These are phyloP conservation scores for Cantharis lateralis DNA, from an alignment of 2,888 invertebrate genomes.

Conservation along the genomic window DNA sequence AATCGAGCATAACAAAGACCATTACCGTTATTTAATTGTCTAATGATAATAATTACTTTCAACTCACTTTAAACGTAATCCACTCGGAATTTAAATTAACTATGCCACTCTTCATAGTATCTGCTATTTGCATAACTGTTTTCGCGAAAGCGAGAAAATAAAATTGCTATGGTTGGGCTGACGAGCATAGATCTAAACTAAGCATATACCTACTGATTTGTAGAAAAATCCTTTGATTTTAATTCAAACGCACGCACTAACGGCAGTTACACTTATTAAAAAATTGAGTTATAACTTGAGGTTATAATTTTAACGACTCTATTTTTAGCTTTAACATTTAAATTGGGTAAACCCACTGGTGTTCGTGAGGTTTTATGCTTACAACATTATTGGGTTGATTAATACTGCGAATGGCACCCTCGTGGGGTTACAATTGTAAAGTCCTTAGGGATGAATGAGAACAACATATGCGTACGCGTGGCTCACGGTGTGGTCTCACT, in stretches of 20 bases:
- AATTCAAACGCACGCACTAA: background rate
- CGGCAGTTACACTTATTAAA: background rate
- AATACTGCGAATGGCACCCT: slow-evolving; percentile 40
- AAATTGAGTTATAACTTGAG: background rate
- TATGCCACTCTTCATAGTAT: background rate
- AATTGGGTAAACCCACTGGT: background rate
- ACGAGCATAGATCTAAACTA: background rate
- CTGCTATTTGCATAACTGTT: background rate
- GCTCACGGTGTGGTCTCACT: slow-evolving; percentile 42
- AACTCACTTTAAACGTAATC: background rate
- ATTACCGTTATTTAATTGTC: slow-evolving; percentile 27
- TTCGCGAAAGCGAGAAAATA: background rate
- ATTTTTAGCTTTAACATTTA: background rate
- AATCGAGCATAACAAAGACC: slow-evolving; percentile 31
- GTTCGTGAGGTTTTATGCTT: slow-evolving; percentile 20
- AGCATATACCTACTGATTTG: no score
- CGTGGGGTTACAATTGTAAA: slow-evolving; percentile 34
- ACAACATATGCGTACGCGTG: slow-evolving; percentile 43
- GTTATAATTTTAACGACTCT: background rate
- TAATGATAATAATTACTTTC: slow-evolving; percentile 16
- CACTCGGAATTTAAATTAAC: background rate
- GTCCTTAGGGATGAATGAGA: slow-evolving; percentile 39
- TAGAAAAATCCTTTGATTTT: background rate
- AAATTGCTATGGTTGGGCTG: background rate
- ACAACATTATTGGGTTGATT: slow-evolving; percentile 41